Evolutionary conservation across 2,113 vertebrate genomes (phyloP), one percentile per base, ranked within the genome.

Genomic region (Rhinopomastus cyanomelas): DNA sequence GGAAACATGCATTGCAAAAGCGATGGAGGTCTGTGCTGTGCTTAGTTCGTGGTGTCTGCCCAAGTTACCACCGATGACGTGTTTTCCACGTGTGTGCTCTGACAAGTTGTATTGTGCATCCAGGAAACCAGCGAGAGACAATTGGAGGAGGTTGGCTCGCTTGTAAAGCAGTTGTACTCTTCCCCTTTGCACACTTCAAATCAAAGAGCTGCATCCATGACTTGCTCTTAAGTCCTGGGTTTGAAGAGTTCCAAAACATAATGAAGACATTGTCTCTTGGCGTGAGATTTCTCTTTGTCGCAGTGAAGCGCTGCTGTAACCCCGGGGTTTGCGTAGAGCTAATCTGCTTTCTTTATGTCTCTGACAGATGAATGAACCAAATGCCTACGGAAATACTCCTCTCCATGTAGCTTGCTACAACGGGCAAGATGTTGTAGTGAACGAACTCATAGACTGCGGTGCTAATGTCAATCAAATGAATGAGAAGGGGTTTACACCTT

Each of bases 351-450:
- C 36, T 59, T 88, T 64, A 80, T 78, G 68, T 27, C 59, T 69
- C 81, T 52, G 44, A 21, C 26, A 99, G 99, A 99, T 99, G 96
- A 99, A 99, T 23, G 99, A 99, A 94, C 98, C 98, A 76, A 99
- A 99, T 79, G 98, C 98, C 12, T 99, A 98, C 84, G 99, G 99
- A 69, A 99, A 99, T 97, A 99, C 99, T 12, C 98, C 99, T 34
- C 98, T 99, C 61, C 99, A 99, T 9, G 98, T 99, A 95, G 99
- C 99, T 91, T 99, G 99, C 95, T 99, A 99, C 95, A 99, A 99
- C 27, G 99, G 99, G 36, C 99, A 99, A 96, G 99, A 99, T 69
- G 98, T 99, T 95, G 99, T 99, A 44, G 99, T 99, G 91, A 99
- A 99, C 49, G 99, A 99, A 96, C 98, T 99, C 52, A 99, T 99